These are phyloP conservation scores for Mesocentrotus franciscanus DNA, from an alignment of 53 echinoderm and acorn worm species.

Conservation along the genomic window DNA sequence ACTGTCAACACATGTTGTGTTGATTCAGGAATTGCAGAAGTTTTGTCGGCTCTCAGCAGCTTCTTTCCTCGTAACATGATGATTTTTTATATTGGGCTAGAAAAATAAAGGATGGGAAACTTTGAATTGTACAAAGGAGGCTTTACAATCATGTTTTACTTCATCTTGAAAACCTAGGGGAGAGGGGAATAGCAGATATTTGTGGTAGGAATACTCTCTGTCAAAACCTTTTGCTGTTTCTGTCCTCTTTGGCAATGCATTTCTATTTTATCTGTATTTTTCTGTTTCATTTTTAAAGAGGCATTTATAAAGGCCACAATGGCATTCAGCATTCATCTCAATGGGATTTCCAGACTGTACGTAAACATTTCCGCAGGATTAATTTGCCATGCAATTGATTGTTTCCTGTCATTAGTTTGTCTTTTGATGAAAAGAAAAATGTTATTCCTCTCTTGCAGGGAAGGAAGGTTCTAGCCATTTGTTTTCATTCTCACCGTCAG, in stretches of 20 bases:
- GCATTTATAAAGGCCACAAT: neutral
- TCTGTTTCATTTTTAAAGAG: neutral
- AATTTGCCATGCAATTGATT: constrained; percentile 16
- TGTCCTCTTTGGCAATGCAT: neutral
- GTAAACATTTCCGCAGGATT: constrained; percentile 41
- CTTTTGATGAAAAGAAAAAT: neutral
- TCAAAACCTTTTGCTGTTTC: neutral
- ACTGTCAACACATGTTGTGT: constrained; percentile 22
- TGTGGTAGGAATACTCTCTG: too few species aligned
- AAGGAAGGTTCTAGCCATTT: neutral
- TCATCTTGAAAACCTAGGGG: neutral
- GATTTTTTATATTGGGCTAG: constrained; percentile 42
- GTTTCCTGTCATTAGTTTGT: constrained; percentile 3
- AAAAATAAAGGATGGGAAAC: constrained; percentile 29
- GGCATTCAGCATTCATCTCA: neutral
- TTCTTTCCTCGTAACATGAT: constrained; percentile 32
- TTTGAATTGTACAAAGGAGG: neutral
- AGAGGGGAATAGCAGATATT: too few species aligned
- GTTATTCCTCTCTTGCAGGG: neutral
- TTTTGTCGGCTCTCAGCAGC: constrained; percentile 19
- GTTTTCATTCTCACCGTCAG: neutral
- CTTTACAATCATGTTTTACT: neutral
- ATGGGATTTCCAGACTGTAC: neutral
- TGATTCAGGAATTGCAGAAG: constrained; percentile 54
- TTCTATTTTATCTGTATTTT: neutral